Base-by-base conservation (phyloP, 2,113 vertebrate genomes). In the Cepphus grylle region DNA sequence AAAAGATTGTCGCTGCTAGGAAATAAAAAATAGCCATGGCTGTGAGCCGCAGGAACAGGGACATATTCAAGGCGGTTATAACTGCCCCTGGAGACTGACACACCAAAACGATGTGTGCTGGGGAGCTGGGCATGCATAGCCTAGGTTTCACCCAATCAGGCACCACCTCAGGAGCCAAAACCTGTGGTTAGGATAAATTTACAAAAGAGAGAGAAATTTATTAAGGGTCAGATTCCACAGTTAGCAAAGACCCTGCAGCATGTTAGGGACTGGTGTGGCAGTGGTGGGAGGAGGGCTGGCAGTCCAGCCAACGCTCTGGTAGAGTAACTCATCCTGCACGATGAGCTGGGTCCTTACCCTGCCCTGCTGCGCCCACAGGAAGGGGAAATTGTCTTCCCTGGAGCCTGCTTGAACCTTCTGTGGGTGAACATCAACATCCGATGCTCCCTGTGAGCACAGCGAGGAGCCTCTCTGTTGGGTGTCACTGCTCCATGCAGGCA, bases 231-330 rank as follows among this genome's bases (percentile, higher is more conserved):
- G 4, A 69, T 58, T 73, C 29, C 34, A 22, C 21, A 70, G 27
- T 42, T 38, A 52, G 9, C 0, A 0, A 77, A 76, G 43, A 14
- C 16, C 32, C 8, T 73, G 5, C 34, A 65, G 49, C 0, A 0
- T 8, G 8, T 14, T 12, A 21, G 0, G 1, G 65, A 40, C 38
- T 73, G 69, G 21, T 25, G 53, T 12, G n/a, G 62, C 36, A 82
- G 34, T 19, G 2, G 5, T 66, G 42, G 19, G 47, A 80, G 62
- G 42, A 62, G 13, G 7, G 21, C 67, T 69, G 50, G 26, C 43
- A 42, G 21, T n/a, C 10, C 55, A 29, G 42, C 56, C 50, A 43
- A 18, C 12, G 15, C 34, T 25, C 59, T 36, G 9, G 11, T 29
- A 26, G 50, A 53, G 36, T 45, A 58, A n/a, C 30, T 79, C 3